These are phyloP conservation scores for Drosophila austrosaltans DNA, from an alignment of 2,888 invertebrate species.

Conservation along the genomic window DNA sequence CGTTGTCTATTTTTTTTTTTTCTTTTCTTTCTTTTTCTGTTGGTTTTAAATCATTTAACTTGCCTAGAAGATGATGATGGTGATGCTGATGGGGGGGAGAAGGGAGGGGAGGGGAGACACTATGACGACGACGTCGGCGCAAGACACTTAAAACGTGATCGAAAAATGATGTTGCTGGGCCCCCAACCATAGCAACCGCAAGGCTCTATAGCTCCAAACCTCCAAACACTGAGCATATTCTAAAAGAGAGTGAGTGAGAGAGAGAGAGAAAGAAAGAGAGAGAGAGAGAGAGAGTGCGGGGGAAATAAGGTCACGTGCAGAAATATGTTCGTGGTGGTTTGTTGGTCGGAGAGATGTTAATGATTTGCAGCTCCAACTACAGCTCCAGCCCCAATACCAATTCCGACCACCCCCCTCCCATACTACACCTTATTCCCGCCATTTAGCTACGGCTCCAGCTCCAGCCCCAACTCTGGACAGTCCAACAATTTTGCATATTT, in stretches of 20 bases:
- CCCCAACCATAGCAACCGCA: constrained; percentile 48
- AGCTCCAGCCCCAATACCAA: not conserved
- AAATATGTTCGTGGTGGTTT: constrained; percentile 73
- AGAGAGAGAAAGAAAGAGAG: too few species aligned
- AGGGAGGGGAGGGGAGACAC: constrained; percentile 25
- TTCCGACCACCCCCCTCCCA: constrained; percentile 2
- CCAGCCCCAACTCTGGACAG: constrained; percentile 18
- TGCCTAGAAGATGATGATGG: constrained; percentile 55
- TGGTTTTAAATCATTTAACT: constrained; percentile 79
- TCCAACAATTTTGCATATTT: constrained; percentile 76
- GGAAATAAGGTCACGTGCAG: constrained; percentile 79
- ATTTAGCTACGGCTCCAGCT: not conserved
- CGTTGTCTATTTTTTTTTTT: constrained; percentile 43
- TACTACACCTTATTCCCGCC: too few species aligned
- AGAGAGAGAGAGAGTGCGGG: constrained; percentile 55
- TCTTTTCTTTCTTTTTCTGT: constrained; percentile 45
- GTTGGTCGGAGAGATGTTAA: constrained; percentile 68
- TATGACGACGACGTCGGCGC: constrained; percentile 56
- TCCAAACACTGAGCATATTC: constrained; percentile 47
- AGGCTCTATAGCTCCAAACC: constrained; percentile 45
- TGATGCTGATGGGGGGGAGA: constrained; percentile 30
- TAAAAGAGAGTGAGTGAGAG: constrained; percentile 69
- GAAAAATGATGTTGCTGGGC: constrained; percentile 74
- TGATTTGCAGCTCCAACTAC: constrained; percentile 67
- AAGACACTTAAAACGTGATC: constrained; percentile 80